A percentile compares a stretch with the other conserved stretches of the same genome.
These are phyloP conservation scores for Zaprionus taronus DNA, from an alignment of 1,140 invertebrate genomes.

Conservation along the genomic window DNA sequence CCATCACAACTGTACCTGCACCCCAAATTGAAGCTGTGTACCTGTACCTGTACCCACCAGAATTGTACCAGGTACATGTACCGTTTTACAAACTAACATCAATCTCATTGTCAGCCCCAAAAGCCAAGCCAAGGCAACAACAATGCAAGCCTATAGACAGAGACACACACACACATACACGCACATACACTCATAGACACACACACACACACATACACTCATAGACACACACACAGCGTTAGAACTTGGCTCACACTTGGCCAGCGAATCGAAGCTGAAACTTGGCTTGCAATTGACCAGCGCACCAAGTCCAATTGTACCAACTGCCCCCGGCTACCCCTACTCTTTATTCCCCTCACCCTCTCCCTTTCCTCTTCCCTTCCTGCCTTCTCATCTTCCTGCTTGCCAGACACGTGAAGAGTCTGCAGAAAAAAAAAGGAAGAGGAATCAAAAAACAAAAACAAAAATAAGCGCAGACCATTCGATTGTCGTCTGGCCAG, in stretches of 20 bases:
- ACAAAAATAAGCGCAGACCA: conserved; percentile 44
- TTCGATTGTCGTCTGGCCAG: conserved; percentile 74
- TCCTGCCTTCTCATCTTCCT: background rate
- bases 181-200: conserved; percentile 2
- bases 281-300: conserved; percentile 80
- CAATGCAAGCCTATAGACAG: conserved; percentile 27
- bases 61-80: conserved; percentile 25
- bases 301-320: conserved; percentile 67
- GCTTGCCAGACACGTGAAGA: conserved; percentile 20
- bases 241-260: conserved; percentile 21
- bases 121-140: conserved; percentile 23
- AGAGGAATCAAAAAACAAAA: conserved; percentile 2
- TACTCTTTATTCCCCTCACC: background rate
- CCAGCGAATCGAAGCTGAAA: conserved; percentile 37
- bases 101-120: conserved; percentile 31
- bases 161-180: background rate
- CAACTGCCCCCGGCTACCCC: conserved; percentile 22
- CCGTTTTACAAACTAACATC: conserved; percentile 32
- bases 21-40: background rate
- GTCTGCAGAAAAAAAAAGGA: conserved; percentile 20
- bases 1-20: conserved; percentile 1
- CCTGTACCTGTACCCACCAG: background rate
- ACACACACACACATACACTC: conserved; percentile 15
- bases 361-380: background rate
- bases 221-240: conserved; percentile 21